These are phyloP conservation scores for Ferdinandea cuprea DNA, from an alignment of 2,888 invertebrate species.

Conservation along the genomic window DNA sequence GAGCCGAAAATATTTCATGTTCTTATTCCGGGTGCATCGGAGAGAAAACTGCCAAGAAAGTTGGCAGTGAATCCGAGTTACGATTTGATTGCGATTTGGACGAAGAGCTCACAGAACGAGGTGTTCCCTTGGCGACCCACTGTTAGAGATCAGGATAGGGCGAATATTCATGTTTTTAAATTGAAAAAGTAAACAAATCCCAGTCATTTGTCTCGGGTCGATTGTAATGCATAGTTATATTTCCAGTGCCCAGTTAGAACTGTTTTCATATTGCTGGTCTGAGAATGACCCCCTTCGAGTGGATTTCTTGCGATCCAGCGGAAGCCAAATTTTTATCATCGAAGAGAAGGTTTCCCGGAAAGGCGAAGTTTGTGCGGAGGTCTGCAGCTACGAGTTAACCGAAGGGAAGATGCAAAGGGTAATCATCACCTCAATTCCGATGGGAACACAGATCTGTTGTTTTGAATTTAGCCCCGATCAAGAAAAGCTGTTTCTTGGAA, in stretches of 20 bases:
- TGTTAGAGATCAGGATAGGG: constrained; percentile 91
- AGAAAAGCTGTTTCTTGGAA: constrained; percentile 90
- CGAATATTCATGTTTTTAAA: constrained; percentile 93
- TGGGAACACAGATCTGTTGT: constrained; percentile 88
- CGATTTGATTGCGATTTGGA: constrained; percentile 90
- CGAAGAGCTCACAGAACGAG: constrained; percentile 91
- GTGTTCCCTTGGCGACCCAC: constrained; percentile 97
- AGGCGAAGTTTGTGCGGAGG: constrained; percentile 89
- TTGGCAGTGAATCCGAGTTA: constrained; percentile 82
- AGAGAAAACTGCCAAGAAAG: constrained; percentile 80
- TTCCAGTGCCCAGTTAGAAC: constrained; percentile 87
- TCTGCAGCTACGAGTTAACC: constrained; percentile 86
- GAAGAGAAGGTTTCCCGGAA: constrained; percentile 92
- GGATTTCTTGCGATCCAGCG: constrained; percentile 88
- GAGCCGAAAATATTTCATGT: constrained; percentile 87
- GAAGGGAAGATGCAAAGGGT: constrained; percentile 86
- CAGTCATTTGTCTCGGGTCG: constrained; percentile 20
- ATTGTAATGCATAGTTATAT: constrained; percentile 17
- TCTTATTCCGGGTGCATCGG: constrained; percentile 82
- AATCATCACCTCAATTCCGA: constrained; percentile 87
- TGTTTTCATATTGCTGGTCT: constrained; percentile 91
- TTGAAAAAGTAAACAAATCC: constrained; percentile 86
- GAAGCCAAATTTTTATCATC: constrained; percentile 89
- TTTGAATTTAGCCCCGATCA: constrained; percentile 88
- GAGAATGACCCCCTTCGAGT: constrained; percentile 95